Base-by-base conservation (phyloP, 53 echinoderm and acorn worm species). In the Astropecten irregularis region DNA sequence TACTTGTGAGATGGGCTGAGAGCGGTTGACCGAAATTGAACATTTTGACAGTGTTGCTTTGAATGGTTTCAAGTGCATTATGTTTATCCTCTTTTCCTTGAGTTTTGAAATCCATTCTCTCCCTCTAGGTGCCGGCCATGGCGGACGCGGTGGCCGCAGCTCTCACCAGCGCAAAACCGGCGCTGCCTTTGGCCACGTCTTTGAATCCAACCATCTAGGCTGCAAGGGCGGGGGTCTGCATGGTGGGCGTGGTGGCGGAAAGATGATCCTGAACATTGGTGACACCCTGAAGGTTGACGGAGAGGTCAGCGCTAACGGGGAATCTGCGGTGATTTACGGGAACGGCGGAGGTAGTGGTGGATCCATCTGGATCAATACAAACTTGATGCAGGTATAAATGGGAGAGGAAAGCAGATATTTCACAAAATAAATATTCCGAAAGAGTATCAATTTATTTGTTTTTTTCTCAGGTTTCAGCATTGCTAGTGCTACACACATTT, bases 291-390 rank as follows among this genome's bases (percentile, higher is more conserved):
- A 95, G 85, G 67, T 95, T 66, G 95, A 95, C 69, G 95, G 95
- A 34, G 89, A 92, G 68, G 73, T 95, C 42, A 95, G 89, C 59
- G 95, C 91, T 50, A 83, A 87, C 66, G 95, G 95, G n/a, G 95
- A 84, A 38, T 58, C 62, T 10, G 84, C 59, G 28, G 36, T 19
- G 1, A 44, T 37, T 15, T 34, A 77, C 60, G 95, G 85, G 2
- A 82, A 84, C 40, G 95, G 95, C 49, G 95, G 95, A 19, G 95
- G 95, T 7, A 95, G 95, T 61, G 95, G 92, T 25, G 95, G 95
- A 3, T 87, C 91, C 0, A 95, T 95, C 38, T 68, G 86, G 83
- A 92, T 95, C 61, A 86, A 92, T 30, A 89, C 89, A 21, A 83
- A 83, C 22, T 72, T 83, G 11, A 95, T 95, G 92, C 92, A 92